Evolutionary conservation across 2,113 vertebrate genomes (phyloP), one percentile per base, ranked within the genome.

Genomic region (Sturnus vulgaris): DNA sequence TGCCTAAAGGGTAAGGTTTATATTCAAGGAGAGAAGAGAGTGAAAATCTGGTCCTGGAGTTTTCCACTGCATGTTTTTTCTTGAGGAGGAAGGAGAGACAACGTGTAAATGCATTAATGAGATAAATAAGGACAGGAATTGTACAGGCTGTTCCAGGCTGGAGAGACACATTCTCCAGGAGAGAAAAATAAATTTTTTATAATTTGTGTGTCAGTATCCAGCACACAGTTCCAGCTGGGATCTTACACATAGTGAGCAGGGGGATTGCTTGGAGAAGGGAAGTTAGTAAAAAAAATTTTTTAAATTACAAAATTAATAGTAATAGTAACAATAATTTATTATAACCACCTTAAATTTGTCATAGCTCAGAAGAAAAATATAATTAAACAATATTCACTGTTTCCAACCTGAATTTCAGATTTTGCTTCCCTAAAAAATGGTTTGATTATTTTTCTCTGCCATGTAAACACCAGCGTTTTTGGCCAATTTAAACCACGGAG

Each of bases 111-210:
- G 50, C 73, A 79, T 47, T 94, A 92, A 95, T 86, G 90, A 92
- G 87, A 79, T 78, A 91, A 96, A 93, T 56, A 88, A 15, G 8
- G 79, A 69, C 37, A 50, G 59, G 72, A 75, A 82, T 80, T 69
- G 90, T 46, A 93, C 95, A 76, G 61, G 50, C 71, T 92, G 93
- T 96, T 94, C 95, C 77, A 85, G 57, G 52, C 76, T 71, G 66
- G 65, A 68, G 68, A 76, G 49, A 88, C 35, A 73, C 33, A 42
- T 82, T 76, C 49, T 64, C 0, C 0, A 88, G 88, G 88, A 59
- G 77, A 82, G 39, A 60, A 93, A 92, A 80, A 90, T 53, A 88
- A 44, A 35, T 75, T 65, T 91, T 72, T 61, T 91, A 78, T 89
- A 82, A 93, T 84, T 63, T 79, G 21, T 35, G n/a, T 83, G 56